Conservation (phyloP, 2,113 vertebrate species). For the Antennarius striatus region DNA sequence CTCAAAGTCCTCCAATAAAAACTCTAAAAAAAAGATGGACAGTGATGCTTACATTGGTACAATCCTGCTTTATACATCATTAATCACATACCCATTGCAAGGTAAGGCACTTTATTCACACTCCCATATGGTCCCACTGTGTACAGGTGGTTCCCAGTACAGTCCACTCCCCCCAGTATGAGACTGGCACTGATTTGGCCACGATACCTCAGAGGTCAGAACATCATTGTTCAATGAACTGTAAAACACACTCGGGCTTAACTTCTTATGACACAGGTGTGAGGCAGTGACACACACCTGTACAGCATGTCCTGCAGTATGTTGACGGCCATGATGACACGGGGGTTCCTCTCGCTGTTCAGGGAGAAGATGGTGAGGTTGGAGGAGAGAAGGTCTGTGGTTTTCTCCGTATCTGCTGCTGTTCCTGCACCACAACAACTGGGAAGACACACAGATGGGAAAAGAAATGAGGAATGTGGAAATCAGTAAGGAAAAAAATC, state of each 20-base stretch:
- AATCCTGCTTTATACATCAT: background rate
- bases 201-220: slow-evolving; percentile 73
- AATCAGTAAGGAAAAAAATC: background rate
- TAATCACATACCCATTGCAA: slow-evolving; percentile 79
- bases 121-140: slow-evolving; percentile 81
- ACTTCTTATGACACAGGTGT: background rate
- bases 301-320: slow-evolving; percentile 79
- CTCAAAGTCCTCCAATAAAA: too few species aligned
- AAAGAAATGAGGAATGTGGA: background rate
- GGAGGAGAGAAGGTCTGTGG: slow-evolving; percentile 75
- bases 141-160: slow-evolving; percentile 82
- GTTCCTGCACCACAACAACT: slow-evolving; percentile 82
- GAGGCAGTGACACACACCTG: slow-evolving; percentile 49
- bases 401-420: slow-evolving; percentile 79
- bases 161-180: slow-evolving; percentile 85
- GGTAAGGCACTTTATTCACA: slow-evolving; percentile 75
- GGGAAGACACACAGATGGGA: background rate
- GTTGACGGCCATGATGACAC: slow-evolving; percentile 70
- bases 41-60: background rate
- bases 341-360: slow-evolving; percentile 77
- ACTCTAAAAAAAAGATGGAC: background rate
- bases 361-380: slow-evolving; percentile 78
- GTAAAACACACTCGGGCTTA: too few species aligned
- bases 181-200: slow-evolving; percentile 83
- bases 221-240: background rate